Evolutionary conservation across 2,888 invertebrate species (phyloP), one percentile per base, ranked within the genome.

Genomic region (Drosophila infuscata): DNA sequence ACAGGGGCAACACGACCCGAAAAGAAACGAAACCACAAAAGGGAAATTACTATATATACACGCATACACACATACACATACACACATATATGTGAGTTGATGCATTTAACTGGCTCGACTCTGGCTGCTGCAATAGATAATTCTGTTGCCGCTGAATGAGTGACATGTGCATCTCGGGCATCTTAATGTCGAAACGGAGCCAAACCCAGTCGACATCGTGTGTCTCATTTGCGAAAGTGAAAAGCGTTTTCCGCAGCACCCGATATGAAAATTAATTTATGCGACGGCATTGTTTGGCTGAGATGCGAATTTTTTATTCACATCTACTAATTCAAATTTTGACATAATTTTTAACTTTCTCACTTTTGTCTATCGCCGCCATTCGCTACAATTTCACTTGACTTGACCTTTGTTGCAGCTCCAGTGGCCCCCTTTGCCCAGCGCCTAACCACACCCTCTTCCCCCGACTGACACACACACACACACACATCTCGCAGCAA

Each of bases 331-430:
- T 89, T 88, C 83, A 88, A 82, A 84, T 88, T 90, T 88, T 90
- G 90, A 89, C 90, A 88, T 90, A 84, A 90, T 89, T 87, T 88
- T 80, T 74, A 75, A 64, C 88, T 90, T 89, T 90, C 88, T 87
- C 90, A 83, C 88, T 78, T 86, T 88, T 88, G 76, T 82, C 74
- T 81, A 56, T 51, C 49, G 69, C 25, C 41, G 54, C 51, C 46
- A 46, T 46, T 12, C 43, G 29, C 51, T 43, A 53, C 90, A 88
- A 75, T 89, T 87, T 90, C 90, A 84, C 87, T 84, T 81, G 76
- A 74, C 70, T 80, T 90, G 90, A 90, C 89, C 89, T 90, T 81
- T 79, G 65, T 62, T 20, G 63, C 77, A 76, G 64, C 60, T 38
- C 29, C 49, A 58, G 29, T 51, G 33, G 17, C 53, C 52, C 38